Percentiles rank a stretch among this genome's conserved stretches.
phyloP scores from a whole-genome alignment of 2,113 vertebrate genomes.

The Ranitomeya variabilis region DNA sequence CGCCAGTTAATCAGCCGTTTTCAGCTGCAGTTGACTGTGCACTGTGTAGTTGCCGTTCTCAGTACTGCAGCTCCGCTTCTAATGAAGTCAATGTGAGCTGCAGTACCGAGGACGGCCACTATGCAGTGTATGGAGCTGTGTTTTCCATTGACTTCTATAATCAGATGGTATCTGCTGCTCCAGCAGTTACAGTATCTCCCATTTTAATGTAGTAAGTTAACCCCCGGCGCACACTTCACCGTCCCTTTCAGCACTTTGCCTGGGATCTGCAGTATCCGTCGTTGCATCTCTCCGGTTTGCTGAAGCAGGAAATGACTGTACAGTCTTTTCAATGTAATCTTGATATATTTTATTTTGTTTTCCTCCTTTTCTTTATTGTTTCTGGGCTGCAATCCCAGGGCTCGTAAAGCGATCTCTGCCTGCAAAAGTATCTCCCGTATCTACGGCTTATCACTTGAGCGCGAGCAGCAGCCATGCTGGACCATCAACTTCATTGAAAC shows the following conservation, averaged over 20 bases:
- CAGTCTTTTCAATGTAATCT: conserved; percentile 28
- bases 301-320: conserved; percentile 44
- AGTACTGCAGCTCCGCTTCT: too few relatives aligned
- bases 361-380: conserved; percentile 44
- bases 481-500: not conserved
- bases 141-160: not conserved
- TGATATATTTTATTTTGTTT: conserved; percentile 4
- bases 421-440: conserved; percentile 2
- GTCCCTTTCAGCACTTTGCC: conserved; percentile 18
- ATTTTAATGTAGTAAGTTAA: conserved; percentile 28
- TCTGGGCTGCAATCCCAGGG: conserved; percentile 13
- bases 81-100: too few relatives aligned
- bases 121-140: too few relatives aligned
- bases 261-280: not conserved
- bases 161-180: not conserved
- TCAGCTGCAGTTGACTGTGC: too few relatives aligned
- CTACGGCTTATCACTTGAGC: not conserved
- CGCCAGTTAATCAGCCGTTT: too few relatives aligned
- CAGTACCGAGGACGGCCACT: too few relatives aligned
- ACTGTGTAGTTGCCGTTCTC: too few relatives aligned
- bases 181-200: not conserved
- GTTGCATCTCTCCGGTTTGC: not conserved
- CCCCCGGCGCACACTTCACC: not conserved
- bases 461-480: not conserved
- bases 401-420: conserved; percentile 16